Evolutionary conservation across 2,797 vertebrate species (phyloP).

Genomic region (Heteromormyrus szaboi): DNA sequence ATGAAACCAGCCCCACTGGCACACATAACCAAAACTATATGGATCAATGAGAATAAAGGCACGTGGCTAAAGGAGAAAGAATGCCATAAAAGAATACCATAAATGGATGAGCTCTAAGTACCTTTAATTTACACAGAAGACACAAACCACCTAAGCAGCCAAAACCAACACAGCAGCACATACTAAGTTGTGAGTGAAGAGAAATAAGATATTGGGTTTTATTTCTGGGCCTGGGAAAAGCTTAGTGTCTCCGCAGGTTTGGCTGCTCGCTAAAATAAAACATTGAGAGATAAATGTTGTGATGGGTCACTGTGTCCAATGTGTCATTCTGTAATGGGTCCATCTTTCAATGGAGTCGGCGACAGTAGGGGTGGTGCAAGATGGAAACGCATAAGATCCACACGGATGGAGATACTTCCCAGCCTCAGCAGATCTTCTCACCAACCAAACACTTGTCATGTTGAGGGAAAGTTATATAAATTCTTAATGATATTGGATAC

Average conservation of each 20-base stretch:
- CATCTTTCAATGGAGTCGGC: conserved; percentile 84
- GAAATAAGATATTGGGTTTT: conserved; percentile 70
- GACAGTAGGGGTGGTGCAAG: conserved; percentile 57
- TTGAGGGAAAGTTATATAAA: conserved; percentile 85
- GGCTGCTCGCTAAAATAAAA: conserved; percentile 84
- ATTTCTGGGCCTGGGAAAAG: conserved; percentile 86
- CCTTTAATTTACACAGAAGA: background rate
- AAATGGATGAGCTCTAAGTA: background rate
- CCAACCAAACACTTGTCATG: conserved; percentile 84
- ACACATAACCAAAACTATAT: background rate
- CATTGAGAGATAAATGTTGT: conserved; percentile 84
- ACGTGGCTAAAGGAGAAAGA: background rate
- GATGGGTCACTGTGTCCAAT: conserved; percentile 85
- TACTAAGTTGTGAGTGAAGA: conserved; percentile 56
- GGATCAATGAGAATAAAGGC: background rate
- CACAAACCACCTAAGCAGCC: background rate
- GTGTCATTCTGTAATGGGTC: conserved; percentile 88
- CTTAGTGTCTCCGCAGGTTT: conserved; percentile 81
- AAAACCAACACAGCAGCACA: background rate
- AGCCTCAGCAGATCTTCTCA: conserved; percentile 75
- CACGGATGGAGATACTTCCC: conserved; percentile 50
- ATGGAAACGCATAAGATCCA: conserved; percentile 53
- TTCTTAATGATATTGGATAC: conserved; percentile 94
- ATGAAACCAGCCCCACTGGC: background rate
- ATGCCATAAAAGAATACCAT: background rate